Evolutionary conservation across 2,797 vertebrate genomes (phyloP), one percentile per base, ranked within the genome.

Genomic region (Acanthopagrus latus): DNA sequence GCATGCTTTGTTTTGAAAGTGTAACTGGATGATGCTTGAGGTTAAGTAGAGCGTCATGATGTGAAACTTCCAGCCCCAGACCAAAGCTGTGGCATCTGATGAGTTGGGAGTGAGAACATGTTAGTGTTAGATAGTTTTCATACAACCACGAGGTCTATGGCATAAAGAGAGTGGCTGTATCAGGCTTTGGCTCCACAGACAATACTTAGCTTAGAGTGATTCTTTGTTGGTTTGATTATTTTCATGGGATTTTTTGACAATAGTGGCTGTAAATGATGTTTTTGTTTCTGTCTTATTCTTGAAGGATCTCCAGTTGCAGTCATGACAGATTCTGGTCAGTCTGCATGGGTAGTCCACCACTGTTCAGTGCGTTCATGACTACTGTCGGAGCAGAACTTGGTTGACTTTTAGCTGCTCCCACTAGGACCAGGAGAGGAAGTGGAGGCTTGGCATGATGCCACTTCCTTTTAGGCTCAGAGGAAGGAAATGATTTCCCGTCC

Each of bases 391-490:
- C 12, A 17, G 67, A 4, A 56, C 43, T 6, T 38, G 33, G 8
- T 38, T 38, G 33, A 38, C 8, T 38, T 38, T 38, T 38, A 38
- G 67, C 41, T 23, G 41, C 47, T 70, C 56, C 48, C 75, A 67
- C 56, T 48, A 38, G 58, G 29, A 66, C 23, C 73, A 58, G 8
- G 54, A 41, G 13, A 67, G 2, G 63, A 83, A 81, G 64, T 68
- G 64, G 10, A 72, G 41, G 44, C 44, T 70, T 84, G 73, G 38
- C 43, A 20, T 29, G 64, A 56, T 55, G 70, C 55, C 70, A 59
- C 66, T 77, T 77, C 50, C 73, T 74, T 79, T 76, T 33, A 60
- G 47, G 33, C 56, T 67, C 69, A 64, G 52, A 50, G 65, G 72
- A 70, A 50, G 57, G 50, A 51, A 20, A 56, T 64, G 2, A 41